phyloP scores from a whole-genome alignment of 1,140 invertebrate genomes.

The Leptinotarsa defecta region DNA sequence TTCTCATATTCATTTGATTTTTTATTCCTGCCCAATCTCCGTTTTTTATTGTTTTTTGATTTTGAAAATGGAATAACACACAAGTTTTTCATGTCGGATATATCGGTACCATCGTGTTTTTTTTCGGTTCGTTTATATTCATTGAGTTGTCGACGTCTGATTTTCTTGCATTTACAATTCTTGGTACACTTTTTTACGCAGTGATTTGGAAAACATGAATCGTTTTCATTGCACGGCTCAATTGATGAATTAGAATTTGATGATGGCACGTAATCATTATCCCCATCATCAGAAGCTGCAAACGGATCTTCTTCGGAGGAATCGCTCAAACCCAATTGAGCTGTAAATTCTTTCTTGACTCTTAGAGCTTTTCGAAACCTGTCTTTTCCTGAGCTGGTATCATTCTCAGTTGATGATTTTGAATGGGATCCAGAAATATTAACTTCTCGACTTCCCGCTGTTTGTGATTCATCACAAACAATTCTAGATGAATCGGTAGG shows the following conservation, averaged over 20 bases:
- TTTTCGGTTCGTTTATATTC: background rate
- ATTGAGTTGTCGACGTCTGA: background rate
- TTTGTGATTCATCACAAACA: background rate
- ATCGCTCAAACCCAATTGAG: background rate
- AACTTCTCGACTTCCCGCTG: background rate
- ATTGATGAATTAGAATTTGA: slow-evolving; percentile 1
- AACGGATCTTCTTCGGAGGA: background rate
- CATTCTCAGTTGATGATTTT: background rate
- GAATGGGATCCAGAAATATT: background rate
- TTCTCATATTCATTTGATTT: background rate
- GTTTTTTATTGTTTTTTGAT: slow-evolving; percentile 1
- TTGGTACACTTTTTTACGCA: background rate
- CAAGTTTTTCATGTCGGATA: background rate
- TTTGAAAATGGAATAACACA: background rate
- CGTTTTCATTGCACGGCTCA: background rate
- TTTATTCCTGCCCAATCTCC: background rate
- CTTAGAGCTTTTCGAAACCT: background rate
- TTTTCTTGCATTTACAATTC: background rate
- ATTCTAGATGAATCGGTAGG: background rate
- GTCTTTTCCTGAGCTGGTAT: background rate
- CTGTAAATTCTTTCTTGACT: background rate
- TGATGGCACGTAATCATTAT: background rate
- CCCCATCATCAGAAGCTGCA: background rate
- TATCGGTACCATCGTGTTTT: background rate
- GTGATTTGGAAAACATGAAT: background rate